phyloP scores from a whole-genome alignment of 1,140 invertebrate species.

The Drosophila suzukii region DNA sequence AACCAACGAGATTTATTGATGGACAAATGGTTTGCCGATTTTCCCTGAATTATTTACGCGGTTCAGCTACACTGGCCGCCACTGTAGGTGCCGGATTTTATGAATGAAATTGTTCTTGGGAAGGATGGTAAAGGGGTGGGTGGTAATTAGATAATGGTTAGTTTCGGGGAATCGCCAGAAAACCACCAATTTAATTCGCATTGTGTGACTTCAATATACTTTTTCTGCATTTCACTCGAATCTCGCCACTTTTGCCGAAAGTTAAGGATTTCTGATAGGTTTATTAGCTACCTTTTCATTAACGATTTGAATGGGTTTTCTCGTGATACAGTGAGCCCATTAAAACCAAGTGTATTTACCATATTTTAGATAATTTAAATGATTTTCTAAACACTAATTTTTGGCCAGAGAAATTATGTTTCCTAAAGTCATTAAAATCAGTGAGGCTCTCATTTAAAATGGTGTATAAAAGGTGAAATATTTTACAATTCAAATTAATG shows the following conservation, averaged over 20 bases:
- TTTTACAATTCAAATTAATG: too few species aligned
- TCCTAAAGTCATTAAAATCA: too few species aligned
- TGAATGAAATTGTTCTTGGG: conserved; percentile 5
- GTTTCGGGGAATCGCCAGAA: conserved; percentile 7
- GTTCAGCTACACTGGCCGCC: background rate
- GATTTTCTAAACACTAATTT: too few species aligned
- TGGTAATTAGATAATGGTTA: conserved; percentile 7
- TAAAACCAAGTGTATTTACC: background rate
- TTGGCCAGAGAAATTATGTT: too few species aligned
- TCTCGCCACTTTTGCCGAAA: too few species aligned
- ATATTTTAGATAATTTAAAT: background rate
- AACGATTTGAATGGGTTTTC: background rate
- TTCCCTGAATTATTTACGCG: background rate
- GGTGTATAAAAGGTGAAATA: too few species aligned
- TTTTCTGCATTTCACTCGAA: background rate
- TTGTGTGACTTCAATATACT: background rate
- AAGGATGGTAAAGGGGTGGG: background rate
- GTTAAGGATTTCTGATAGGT: background rate
- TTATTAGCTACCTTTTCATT: background rate
- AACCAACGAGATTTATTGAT: background rate
- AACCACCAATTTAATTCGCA: conserved; percentile 7
- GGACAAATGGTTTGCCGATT: background rate
- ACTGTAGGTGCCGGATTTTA: conserved; percentile 6
- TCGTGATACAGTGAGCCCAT: background rate
- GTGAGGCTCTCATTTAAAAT: too few species aligned